Percentiles rank a stretch among this genome's conserved stretches.
Conservation (phyloP, 1,140 invertebrate genomes). For the Polypedilum vanderplanki region DNA sequence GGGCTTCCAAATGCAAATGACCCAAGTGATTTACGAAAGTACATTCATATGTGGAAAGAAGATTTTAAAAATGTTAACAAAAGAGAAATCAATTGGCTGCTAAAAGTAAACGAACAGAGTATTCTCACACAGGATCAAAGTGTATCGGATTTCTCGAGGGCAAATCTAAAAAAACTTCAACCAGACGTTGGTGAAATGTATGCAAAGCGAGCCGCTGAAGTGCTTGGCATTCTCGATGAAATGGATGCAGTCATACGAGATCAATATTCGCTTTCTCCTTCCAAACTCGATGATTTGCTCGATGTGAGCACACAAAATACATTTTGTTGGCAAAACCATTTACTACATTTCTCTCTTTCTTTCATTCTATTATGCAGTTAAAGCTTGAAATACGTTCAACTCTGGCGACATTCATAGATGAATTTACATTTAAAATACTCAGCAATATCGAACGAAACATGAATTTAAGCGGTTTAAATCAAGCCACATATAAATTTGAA, state of each 20-base stretch:
- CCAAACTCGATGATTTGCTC: not conserved
- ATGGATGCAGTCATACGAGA: constrained; percentile 5
- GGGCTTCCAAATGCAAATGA: constrained; percentile 54
- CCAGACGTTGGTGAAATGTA: constrained; percentile 41
- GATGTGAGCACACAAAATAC: constrained; percentile 35
- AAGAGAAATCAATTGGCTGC: constrained; percentile 41
- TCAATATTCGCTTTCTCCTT: not conserved
- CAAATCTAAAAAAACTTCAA: constrained; percentile 38
- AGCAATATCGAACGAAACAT: constrained; percentile 43
- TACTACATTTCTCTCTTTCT: not conserved
- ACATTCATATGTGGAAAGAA: constrained; percentile 53
- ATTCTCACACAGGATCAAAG: constrained; percentile 40
- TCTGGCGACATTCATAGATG: constrained; percentile 40
- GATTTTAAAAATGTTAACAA: constrained; percentile 46
- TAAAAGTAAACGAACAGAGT: constrained; percentile 43
- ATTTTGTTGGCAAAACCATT: constrained; percentile 15
- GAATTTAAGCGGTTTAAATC: constrained; percentile 35
- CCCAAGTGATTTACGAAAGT: constrained; percentile 53
- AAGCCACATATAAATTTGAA: constrained; percentile 23
- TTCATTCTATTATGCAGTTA: constrained; percentile 32
- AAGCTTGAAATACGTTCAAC: constrained; percentile 40
- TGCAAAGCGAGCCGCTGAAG: constrained; percentile 42
- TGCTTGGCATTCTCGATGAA: constrained; percentile 36
- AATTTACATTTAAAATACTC: constrained; percentile 43
- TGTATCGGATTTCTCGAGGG: constrained; percentile 38